These are phyloP conservation scores for Orgyia antiqua DNA, from an alignment of 2,888 invertebrate genomes.

Conservation along the genomic window DNA sequence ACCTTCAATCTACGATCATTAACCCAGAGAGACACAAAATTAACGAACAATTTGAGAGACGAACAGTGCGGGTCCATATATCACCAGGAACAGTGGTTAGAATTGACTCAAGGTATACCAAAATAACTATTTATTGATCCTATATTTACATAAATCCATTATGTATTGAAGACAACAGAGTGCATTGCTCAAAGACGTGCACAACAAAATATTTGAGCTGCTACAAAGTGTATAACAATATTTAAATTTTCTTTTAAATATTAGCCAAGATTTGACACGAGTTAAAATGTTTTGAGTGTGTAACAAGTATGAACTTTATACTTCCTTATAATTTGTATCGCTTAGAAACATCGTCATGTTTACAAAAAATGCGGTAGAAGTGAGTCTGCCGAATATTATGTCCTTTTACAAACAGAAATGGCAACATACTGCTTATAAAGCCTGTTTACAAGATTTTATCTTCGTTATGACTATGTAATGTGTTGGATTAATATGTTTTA, in stretches of 20 bases:
- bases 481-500: too few species aligned
- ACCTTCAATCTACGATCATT: constrained; percentile 10
- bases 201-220: constrained; percentile 23
- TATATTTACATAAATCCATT: constrained; percentile 38
- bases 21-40: constrained; percentile 12
- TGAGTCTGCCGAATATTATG: constrained; percentile 5
- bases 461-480: constrained; percentile 18
- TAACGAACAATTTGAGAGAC: constrained; percentile 2
- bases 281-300: not conserved
- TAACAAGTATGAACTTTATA: constrained; percentile 12
- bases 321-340: constrained; percentile 15
- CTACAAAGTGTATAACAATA: constrained; percentile 1
- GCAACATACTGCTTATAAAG: constrained; percentile 7
- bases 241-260: too few species aligned
- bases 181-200: constrained; percentile 24
- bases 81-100: constrained; percentile 34
- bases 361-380: constrained; percentile 16
- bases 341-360: constrained; percentile 19
- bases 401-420: constrained; percentile 12
- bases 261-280: not conserved
- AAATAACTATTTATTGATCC: constrained; percentile 30
- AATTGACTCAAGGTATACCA: constrained; percentile 62
- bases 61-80: constrained; percentile 20
- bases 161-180: constrained; percentile 41
- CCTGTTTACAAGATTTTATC: constrained; percentile 15